Evolutionary conservation across 2,113 vertebrate genomes (phyloP), one percentile per base, ranked within the genome.

Genomic region (Megalops atlanticus): DNA sequence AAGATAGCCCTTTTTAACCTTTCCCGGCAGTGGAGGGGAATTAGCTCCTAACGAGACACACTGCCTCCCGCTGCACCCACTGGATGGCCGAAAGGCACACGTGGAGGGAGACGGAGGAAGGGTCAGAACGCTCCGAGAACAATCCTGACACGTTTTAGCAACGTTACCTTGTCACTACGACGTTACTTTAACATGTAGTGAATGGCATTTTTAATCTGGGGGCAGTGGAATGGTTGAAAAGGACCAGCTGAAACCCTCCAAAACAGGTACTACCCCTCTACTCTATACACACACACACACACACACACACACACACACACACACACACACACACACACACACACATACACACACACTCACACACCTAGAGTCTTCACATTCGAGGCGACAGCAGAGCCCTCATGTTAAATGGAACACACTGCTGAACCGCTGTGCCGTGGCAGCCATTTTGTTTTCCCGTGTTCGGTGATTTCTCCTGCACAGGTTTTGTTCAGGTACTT

Each of bases 1-100:
- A 94, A 93, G 93, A 93, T 93, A 90, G 91, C 90, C 91, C 91
- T 91, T 90, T 90, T 91, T 91, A 93, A 92, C 93, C 93, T 92
- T 93, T 92, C 91, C 92, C 91, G 91, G 92, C 89, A 91, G 87
- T 89, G 89, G 80, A 91, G 86, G 88, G 91, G 89, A 94, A 90
- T 90, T 89, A 84, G 92, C 92, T 92, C 85, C 85, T 91, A 89
- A 92, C 89, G 91, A 91, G 70, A 54, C 24, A 11, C 74, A 76
- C 71, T 68, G 83, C 54, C 83, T 64, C 68, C 33, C 76, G 33
- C 52, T 6, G 64, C 8, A 11, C 31, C 21, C 5, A 15, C 35
- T 16, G 47, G 45, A 33, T 10, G 16, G 41, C 43, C 31, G 18
- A n/a, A 1, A 36, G 7, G 33, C 27, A 31, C 6, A 58, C 1